Percentiles rank a stretch among this genome's conserved stretches.
phyloP scores from a whole-genome alignment of 2,113 vertebrate species.

The Nipponia nippon region DNA sequence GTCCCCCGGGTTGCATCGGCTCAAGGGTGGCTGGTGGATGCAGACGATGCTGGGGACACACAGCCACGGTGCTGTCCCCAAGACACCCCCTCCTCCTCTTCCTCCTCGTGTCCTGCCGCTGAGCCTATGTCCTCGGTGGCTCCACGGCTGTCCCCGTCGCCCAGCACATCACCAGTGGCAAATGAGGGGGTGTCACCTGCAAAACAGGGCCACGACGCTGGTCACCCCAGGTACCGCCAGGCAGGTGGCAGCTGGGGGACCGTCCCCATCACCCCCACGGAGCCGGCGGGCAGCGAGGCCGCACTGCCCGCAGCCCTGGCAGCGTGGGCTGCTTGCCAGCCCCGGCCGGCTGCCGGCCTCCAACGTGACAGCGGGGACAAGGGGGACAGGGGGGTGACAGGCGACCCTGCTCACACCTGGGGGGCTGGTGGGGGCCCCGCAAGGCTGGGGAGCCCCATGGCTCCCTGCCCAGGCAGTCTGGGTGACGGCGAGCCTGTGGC shows the following conservation, averaged over 20 bases:
- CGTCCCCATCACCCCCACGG: not conserved
- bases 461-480: not conserved
- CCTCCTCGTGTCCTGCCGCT: not conserved
- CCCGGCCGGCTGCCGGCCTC: not conserved
- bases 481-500: not conserved
- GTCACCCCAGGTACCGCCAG: not conserved
- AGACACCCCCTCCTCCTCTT: not conserved
- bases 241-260: not conserved
- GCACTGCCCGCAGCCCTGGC: slow-evolving; percentile 12
- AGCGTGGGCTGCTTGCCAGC: slow-evolving; percentile 21
- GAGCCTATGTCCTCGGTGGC: not conserved
- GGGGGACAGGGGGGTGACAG: not conserved
- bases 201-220: not conserved
- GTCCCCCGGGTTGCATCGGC: not conserved
- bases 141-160: not conserved
- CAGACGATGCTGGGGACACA: not conserved
- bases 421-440: rapidly evolving
- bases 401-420: rapidly evolving
- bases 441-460: not conserved
- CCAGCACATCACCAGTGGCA: not conserved
- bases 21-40: not conserved
- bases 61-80: not conserved
- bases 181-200: not conserved
- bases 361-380: not conserved
- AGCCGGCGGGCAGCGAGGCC: not conserved